Conservation (phyloP, 1,140 invertebrate genomes). For the Archivesica marissinica region DNA sequence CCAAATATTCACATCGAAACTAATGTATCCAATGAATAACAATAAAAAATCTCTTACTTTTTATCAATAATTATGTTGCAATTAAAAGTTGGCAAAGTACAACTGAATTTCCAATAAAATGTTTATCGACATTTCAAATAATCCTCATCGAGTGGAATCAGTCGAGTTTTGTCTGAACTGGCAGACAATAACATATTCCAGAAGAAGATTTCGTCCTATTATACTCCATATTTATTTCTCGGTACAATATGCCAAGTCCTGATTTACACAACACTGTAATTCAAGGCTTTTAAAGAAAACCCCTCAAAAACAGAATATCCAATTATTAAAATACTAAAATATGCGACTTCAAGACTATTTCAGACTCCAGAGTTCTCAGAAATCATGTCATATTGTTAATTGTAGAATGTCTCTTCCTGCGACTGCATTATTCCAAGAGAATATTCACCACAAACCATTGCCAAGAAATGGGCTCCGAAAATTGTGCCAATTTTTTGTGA, state of each 20-base stretch:
- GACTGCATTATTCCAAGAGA: no score
- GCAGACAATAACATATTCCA: conserved; percentile 13
- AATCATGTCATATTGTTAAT: not conserved
- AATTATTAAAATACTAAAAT: conserved; percentile 14
- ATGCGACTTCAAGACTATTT: not conserved
- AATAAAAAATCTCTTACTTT: no score
- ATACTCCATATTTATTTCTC: not conserved
- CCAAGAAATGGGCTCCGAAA: no score
- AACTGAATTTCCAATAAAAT: not conserved
- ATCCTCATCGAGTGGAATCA: not conserved
- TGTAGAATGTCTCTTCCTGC: not conserved
- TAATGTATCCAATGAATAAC: not conserved
- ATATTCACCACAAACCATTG: no score
- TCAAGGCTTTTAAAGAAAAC: not conserved
- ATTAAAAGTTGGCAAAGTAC: no score
- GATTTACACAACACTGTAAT: not conserved
- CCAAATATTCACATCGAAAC: no score
- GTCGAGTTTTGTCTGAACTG: not conserved
- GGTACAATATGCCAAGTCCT: not conserved
- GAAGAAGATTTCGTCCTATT: not conserved
- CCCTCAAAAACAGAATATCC: not conserved
- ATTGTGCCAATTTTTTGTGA: no score
- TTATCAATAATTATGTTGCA: no score
- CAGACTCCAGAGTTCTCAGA: not conserved
- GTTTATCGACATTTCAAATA: conserved; percentile 1